Evolutionary conservation across 1,140 invertebrate species (phyloP), one percentile per base, ranked within the genome.

Genomic region (Parapsyche elsis): DNA sequence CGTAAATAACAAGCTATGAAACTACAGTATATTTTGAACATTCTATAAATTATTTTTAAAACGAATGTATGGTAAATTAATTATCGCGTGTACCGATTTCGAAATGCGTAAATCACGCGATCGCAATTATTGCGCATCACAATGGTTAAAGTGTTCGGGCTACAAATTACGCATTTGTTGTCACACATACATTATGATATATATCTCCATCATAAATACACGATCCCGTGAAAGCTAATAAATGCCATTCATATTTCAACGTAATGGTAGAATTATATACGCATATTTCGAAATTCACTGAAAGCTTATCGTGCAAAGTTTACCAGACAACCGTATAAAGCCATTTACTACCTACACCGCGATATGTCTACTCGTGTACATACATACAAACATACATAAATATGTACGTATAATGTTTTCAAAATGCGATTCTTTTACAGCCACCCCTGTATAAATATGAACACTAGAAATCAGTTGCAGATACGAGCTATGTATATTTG

Each of bases 201-300:
- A 53, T 53, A 53, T 53, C 16, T 53, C 2, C 16, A 53, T 53
- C 10, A 53, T 53, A 53, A 53, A 53, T 16, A 53, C 10, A 53
- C 49, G 12, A 12, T 16, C 49, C 49, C 24, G 23, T 67, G 64
- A 67, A 67, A 67, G 64, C 64, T 67, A 67, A 67, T 67, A 67
- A 67, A 67, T 67, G 21, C 64, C 64, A 67, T 67, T 67, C 64
- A 67, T 67, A 67, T 67, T 67, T 67, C 21, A 67, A 30, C 64
- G 4, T 67, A 67, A 67, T 67, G 64, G 64, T 26, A 21, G 64
- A 67, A 67, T 67, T 67, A 67, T 67, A 67, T 67, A 23, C 64
- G 64, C 24, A 23, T 23, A 24, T 67, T 67, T 67, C 24, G 64
- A 67, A 67, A 67, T 26, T 19, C 64, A 24, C 21, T 67, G 19